A percentile compares a stretch with the other conserved stretches of the same genome.
phyloP scores from a whole-genome alignment of 2,113 vertebrate species.

The Brachirus orientalis region DNA sequence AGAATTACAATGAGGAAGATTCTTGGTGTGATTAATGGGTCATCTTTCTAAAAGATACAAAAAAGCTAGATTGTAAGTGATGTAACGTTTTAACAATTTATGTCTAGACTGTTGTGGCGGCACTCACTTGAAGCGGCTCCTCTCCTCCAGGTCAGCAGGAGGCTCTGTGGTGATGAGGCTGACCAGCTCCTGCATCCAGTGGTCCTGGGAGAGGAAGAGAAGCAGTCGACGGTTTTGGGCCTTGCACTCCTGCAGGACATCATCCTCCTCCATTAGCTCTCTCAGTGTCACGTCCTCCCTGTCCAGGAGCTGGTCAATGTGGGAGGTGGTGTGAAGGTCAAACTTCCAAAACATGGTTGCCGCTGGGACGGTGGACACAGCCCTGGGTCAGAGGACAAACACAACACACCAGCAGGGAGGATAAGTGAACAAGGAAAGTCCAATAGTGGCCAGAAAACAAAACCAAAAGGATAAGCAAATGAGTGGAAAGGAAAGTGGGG shows the following conservation, averaged over 20 bases:
- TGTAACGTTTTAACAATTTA: background rate
- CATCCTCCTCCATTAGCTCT: constrained; percentile 97
- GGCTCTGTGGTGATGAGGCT: constrained; percentile 93
- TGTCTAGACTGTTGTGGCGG: background rate
- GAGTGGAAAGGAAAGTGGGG: too few species aligned
- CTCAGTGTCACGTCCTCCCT: constrained; percentile 92
- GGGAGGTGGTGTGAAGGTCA: constrained; percentile 93
- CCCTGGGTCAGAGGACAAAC: constrained; percentile 61
- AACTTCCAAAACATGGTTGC: constrained; percentile 99
- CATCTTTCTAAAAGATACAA: too few species aligned
- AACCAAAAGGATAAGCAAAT: too few species aligned
- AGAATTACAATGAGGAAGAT: background rate
- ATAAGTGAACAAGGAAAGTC: background rate
- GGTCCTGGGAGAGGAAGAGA: constrained; percentile 92
- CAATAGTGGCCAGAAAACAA: too few species aligned
- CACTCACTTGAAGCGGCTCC: constrained; percentile 95
- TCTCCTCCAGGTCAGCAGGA: constrained; percentile 91
- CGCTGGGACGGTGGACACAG: constrained; percentile 72
- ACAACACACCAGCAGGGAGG: background rate
- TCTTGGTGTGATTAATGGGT: background rate
- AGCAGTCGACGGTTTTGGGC: constrained; percentile 94
- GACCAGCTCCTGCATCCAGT: constrained; percentile 95
- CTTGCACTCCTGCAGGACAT: constrained; percentile 96
- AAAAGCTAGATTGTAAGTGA: too few species aligned
- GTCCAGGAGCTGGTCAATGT: constrained; percentile 96